phyloP scores from a whole-genome alignment of 2,888 invertebrate genomes.

The Nomada ruficornis region DNA sequence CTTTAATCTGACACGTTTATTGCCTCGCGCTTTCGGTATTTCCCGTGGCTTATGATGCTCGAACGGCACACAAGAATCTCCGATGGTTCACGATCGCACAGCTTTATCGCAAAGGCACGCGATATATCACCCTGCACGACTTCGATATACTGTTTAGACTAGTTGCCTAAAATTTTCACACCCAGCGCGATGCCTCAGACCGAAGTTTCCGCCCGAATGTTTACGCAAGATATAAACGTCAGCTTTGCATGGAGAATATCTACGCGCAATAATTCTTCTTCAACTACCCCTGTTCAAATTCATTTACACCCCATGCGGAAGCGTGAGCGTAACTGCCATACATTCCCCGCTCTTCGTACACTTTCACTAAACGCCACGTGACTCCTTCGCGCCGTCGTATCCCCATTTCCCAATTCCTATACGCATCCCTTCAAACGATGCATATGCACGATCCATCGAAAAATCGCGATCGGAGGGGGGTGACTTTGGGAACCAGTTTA shows the following conservation, averaged over 20 bases:
- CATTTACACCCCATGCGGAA: not conserved
- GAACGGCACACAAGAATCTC: constrained; percentile 2
- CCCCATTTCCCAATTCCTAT: constrained; percentile 11
- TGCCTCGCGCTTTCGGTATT: not conserved
- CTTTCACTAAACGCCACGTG: not conserved
- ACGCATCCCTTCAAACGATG: not conserved
- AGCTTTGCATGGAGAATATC: not conserved
- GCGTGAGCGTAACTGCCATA: not conserved
- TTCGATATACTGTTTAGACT: not conserved
- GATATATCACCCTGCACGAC: not conserved
- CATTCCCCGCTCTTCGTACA: not conserved
- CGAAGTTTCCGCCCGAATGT: not conserved
- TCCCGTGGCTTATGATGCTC: constrained; percentile 19
- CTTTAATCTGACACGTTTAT: constrained; percentile 39
- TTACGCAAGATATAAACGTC: not conserved
- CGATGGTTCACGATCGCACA: not conserved
- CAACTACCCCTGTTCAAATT: not conserved
- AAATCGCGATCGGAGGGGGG: constrained; percentile 3
- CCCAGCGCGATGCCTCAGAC: not conserved
- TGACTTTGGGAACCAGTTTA: constrained; percentile 26
- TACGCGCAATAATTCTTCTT: not conserved
- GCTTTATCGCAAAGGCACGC: constrained; percentile 4
- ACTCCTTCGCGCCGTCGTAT: not conserved
- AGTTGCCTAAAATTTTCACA: not conserved
- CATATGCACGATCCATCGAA: not conserved